A percentile compares a stretch with the other conserved stretches of the same genome.
These are phyloP conservation scores for Shinisaurus crocodilurus DNA, from an alignment of 2,113 vertebrate genomes.

Conservation along the genomic window DNA sequence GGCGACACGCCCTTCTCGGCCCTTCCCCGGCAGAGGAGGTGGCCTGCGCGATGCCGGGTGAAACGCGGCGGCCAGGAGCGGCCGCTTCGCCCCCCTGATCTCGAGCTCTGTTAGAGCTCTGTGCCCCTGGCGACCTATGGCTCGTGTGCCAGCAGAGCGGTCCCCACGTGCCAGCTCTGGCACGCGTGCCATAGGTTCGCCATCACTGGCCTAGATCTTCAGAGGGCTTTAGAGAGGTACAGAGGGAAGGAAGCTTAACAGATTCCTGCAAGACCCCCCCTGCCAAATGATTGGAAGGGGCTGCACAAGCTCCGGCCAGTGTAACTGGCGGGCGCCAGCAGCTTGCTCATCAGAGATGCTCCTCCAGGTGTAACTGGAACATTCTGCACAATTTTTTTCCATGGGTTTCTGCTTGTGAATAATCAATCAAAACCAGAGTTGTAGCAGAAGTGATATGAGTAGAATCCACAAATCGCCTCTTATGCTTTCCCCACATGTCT, in stretches of 20 bases:
- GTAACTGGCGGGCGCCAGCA: not conserved
- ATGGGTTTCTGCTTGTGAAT: not conserved
- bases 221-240: not conserved
- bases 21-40: too few species aligned
- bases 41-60: too few species aligned
- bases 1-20: too few species aligned
- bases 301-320: not conserved
- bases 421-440: too few species aligned
- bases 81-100: too few species aligned
- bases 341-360: not conserved
- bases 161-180: too few species aligned
- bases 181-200: too few species aligned
- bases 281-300: not conserved
- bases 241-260: not conserved
- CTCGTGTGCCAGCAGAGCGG: too few species aligned
- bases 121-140: too few species aligned
- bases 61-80: too few species aligned
- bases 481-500: not conserved
- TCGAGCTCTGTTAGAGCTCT: too few species aligned
- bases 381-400: too few species aligned
- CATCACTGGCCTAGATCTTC: not conserved
- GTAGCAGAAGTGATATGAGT: not conserved
- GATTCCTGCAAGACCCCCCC: not conserved
- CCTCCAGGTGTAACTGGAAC: not conserved
- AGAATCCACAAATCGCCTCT: not conserved